Conservation (phyloP, 2,113 vertebrate genomes). For the human region GRCh38 chr14:93059501-93060000, state of each 20-base stretch:
- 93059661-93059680: too few species aligned
- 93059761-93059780: too few species aligned
- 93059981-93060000: neutral
- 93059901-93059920: neutral
- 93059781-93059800: too few species aligned
- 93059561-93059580: too few species aligned
- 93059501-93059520: too few species aligned
- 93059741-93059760: fast-evolving
- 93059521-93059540: too few species aligned
- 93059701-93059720: too few species aligned
- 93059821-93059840: neutral
- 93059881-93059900: neutral
- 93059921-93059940: neutral
- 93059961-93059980: neutral
- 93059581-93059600: too few species aligned
- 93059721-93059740: too few species aligned
- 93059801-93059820: fast-evolving
- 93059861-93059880: neutral
- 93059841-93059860: neutral
- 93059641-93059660: fast-evolving
- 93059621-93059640: too few species aligned
- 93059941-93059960: neutral
- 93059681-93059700: fast-evolving
- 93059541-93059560: too few species aligned
- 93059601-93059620: too few species aligned